Evolutionary conservation across 1,140 invertebrate genomes (phyloP).

Genomic region (Pseudomyrmex pallidus): DNA sequence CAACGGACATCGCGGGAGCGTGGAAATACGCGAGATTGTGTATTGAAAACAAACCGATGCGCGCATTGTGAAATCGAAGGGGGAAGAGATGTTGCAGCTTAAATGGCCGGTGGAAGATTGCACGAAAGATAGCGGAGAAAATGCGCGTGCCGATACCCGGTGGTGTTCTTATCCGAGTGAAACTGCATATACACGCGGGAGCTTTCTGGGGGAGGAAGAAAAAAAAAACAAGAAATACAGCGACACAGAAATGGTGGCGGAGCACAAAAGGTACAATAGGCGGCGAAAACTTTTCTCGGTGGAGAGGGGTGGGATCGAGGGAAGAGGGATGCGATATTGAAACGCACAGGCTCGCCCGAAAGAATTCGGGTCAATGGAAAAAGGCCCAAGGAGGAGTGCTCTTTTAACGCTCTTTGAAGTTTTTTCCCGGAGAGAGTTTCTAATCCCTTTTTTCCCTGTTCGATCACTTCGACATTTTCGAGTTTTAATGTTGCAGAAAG

Average conservation of each 20-base stretch:
- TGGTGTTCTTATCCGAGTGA: constrained; percentile 43
- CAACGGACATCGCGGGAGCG: background rate
- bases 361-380: constrained; percentile 68
- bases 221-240: constrained; percentile 55
- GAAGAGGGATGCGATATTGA: constrained; percentile 27
- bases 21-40: background rate
- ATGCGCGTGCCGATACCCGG: constrained; percentile 19
- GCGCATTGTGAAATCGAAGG: constrained; percentile 1
- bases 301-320: background rate
- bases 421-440: constrained; percentile 24
- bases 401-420: constrained; percentile 54
- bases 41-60: constrained; percentile 30
- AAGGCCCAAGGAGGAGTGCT: constrained; percentile 9
- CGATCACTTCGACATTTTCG: constrained; percentile 26
- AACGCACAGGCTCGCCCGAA: constrained; percentile 42
- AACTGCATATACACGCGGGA: constrained; percentile 18
- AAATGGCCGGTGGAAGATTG: constrained; percentile 43
- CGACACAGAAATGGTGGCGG: constrained; percentile 42
- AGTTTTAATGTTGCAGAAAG: constrained; percentile 30
- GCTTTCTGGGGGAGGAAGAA: too few relatives aligned
- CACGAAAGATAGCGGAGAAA: constrained; percentile 29
- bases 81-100: background rate
- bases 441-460: constrained; percentile 23
- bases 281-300: constrained; percentile 65
- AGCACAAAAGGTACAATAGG: constrained; percentile 67